A percentile compares a stretch with the other conserved stretches of the same genome.
These are phyloP conservation scores for Lycodopsis pacificus DNA, from an alignment of 2,797 vertebrate species.

Conservation along the genomic window DNA sequence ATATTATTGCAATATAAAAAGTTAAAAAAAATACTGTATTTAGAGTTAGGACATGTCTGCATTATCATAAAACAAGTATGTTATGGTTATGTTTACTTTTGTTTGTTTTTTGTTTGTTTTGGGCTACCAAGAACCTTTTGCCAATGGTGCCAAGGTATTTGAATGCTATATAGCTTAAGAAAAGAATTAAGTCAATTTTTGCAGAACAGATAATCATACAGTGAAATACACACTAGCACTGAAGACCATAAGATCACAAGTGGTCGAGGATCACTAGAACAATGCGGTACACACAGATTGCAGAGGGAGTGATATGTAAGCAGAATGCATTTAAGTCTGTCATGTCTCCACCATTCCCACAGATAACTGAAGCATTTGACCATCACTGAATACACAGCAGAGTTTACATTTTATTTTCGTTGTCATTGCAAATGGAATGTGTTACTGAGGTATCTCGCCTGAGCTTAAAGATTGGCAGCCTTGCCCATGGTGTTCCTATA, in stretches of 20 bases:
- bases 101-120: slow-evolving; percentile 79
- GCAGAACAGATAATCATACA: slow-evolving; percentile 97
- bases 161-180: slow-evolving; percentile 97
- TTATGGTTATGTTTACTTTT: slow-evolving; percentile 92
- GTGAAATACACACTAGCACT: slow-evolving; percentile 88
- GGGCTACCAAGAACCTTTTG: slow-evolving; percentile 98
- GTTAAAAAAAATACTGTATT: slow-evolving; percentile 90
- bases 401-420: slow-evolving; percentile 60
- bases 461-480: slow-evolving; percentile 79
- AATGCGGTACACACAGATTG: slow-evolving; percentile 72
- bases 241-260: slow-evolving; percentile 90
- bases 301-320: slow-evolving; percentile 66
- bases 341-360: slow-evolving; percentile 62
- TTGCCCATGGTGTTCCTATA: slow-evolving; percentile 61
- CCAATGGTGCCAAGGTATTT: slow-evolving; percentile 99
- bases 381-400: slow-evolving; percentile 68
- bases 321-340: slow-evolving; percentile 68
- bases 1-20: slow-evolving; percentile 95
- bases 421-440: slow-evolving; percentile 84
- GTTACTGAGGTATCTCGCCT: slow-evolving; percentile 80
- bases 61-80: slow-evolving; percentile 92
- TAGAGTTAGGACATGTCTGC: slow-evolving; percentile 96
- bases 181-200: slow-evolving; percentile 91
- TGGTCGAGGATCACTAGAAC: slow-evolving; percentile 85
- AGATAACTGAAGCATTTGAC: slow-evolving; percentile 52